Evolutionary conservation across 2,888 invertebrate genomes (phyloP), one percentile per base, ranked within the genome.

Genomic region (Alsophila aescularia): DNA sequence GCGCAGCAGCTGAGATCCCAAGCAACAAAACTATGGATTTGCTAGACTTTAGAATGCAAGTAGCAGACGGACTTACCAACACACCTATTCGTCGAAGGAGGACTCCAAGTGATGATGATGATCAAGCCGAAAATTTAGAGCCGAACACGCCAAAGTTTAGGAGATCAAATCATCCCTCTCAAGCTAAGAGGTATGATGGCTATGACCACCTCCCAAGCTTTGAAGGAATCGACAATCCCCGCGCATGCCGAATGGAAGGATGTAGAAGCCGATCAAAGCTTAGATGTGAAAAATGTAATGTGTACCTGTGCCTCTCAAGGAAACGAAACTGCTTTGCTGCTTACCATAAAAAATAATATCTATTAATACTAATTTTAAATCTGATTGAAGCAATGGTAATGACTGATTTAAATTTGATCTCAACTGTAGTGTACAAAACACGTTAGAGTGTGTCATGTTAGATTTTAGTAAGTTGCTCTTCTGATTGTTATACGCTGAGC

Each of bases 101-200:
- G n/a, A n/a, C 27, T 27, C 12, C n/a, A 13, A 45, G 35, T 27
- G 27, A 36, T 45, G 35, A n/a, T n/a, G n/a, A n/a, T n/a, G n/a
- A n/a, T n/a, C n/a, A n/a, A n/a, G n/a, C n/a, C n/a, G n/a, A n/a
- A n/a, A n/a, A n/a, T n/a, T n/a, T n/a, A 36, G 12, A 35, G 6
- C 36, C 24, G 10, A 45, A 21, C 12, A 45, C 35, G 10, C 10
- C 27, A 37, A 15, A 7, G n/a, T 47, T 39, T n/a, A 48, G 14
- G 13, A 37, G 29, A 47, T 16, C 47, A 47, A 64, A 44, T 37
- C 44, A 40, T 21, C 71, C 71, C 5, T 62, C 66, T 34, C 45
- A 55, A 29, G 60, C 56, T 7, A 70, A 67, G 50, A 55, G 66
- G 32, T 62, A 69, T 47, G 71, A 72, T 27, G 68, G 70, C n/a